A percentile compares a stretch with the other conserved stretches of the same genome.
Conservation (phyloP, 2,888 invertebrate species). For the Drosophila hamatofila region DNA sequence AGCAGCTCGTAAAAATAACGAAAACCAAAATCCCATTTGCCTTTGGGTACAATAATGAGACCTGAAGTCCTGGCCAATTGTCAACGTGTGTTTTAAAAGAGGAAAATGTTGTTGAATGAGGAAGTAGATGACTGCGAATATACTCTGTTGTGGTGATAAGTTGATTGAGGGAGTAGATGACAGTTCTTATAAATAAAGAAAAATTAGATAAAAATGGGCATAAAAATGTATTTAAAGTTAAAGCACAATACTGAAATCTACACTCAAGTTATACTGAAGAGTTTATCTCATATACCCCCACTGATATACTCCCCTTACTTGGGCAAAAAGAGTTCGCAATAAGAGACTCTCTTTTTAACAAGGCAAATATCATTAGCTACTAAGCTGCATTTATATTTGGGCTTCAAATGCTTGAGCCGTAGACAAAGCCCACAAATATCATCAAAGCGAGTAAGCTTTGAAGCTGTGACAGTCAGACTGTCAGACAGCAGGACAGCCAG, state of each 20-base stretch:
- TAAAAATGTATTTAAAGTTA: too few relatives aligned
- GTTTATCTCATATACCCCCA: too few relatives aligned
- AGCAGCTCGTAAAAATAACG: constrained; percentile 28
- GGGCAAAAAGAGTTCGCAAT: not conserved
- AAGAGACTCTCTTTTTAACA: not conserved
- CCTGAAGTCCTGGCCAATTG: constrained; percentile 9
- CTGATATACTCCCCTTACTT: not conserved
- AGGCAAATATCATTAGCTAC: constrained; percentile 21
- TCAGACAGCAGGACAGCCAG: not conserved
- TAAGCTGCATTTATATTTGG: constrained; percentile 15
- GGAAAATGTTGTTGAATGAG: not conserved
- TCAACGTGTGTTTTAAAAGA: not conserved
- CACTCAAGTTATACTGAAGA: too few relatives aligned
- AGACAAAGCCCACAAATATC: constrained; percentile 16
- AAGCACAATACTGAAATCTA: too few relatives aligned
- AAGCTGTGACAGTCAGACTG: not conserved
- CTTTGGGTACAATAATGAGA: constrained; percentile 17
- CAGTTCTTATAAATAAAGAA: too few relatives aligned
- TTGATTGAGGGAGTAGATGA: too few relatives aligned
- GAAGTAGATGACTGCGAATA: not conserved
- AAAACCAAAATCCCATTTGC: constrained; percentile 15
- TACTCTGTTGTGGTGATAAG: constrained; percentile 3
- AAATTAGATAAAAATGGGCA: too few relatives aligned
- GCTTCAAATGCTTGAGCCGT: not conserved
- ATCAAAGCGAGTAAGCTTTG: constrained; percentile 15